Evolutionary conservation across 2,888 invertebrate species (phyloP).

Genomic region (Epsilonema sp.): DNA sequence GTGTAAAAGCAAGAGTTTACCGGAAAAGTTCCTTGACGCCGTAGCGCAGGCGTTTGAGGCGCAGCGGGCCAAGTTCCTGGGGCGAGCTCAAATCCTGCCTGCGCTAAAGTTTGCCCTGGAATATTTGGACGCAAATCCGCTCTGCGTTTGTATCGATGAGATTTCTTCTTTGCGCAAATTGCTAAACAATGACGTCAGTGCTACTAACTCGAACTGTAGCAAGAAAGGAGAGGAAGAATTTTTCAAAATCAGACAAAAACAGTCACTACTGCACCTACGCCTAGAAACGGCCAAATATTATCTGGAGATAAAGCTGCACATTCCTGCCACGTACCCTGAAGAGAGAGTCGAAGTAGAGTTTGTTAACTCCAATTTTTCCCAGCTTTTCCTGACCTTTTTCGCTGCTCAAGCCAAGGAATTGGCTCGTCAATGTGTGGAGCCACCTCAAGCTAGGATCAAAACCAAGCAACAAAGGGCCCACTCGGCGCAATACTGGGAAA

Average conservation of each 20-base stretch:
- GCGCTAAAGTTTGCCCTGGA: slow-evolving; percentile 43
- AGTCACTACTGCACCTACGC: slow-evolving; percentile 41
- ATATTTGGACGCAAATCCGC: slow-evolving; percentile 47
- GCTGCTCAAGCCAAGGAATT: slow-evolving; percentile 47
- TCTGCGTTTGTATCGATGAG: slow-evolving; percentile 52
- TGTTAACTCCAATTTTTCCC: slow-evolving; percentile 46
- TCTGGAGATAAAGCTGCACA: slow-evolving; percentile 40
- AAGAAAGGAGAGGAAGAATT: no score
- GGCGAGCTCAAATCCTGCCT: slow-evolving; percentile 37
- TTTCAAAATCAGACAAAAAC: slow-evolving; percentile 47
- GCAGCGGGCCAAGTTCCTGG: slow-evolving; percentile 40
- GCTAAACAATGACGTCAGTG: slow-evolving; percentile 28
- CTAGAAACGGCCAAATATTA: slow-evolving; percentile 42
- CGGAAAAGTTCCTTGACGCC: slow-evolving; percentile 43
- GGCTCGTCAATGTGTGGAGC: slow-evolving; percentile 47
- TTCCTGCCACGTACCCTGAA: slow-evolving; percentile 47
- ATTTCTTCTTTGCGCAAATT: slow-evolving; percentile 41
- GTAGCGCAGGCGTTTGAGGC: slow-evolving; percentile 44
- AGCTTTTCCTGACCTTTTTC: slow-evolving; percentile 42
- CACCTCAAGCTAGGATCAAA: slow-evolving; percentile 32
- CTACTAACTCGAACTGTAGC: no score
- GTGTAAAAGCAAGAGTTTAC: slow-evolving; percentile 48
- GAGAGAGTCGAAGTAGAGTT: slow-evolving; percentile 38
- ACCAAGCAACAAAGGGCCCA: not conserved
- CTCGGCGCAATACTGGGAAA: not conserved